A percentile compares a stretch with the other conserved stretches of the same genome.
phyloP scores from a whole-genome alignment of 1,140 invertebrate genomes.

The Stegodyphus mimosarum region DNA sequence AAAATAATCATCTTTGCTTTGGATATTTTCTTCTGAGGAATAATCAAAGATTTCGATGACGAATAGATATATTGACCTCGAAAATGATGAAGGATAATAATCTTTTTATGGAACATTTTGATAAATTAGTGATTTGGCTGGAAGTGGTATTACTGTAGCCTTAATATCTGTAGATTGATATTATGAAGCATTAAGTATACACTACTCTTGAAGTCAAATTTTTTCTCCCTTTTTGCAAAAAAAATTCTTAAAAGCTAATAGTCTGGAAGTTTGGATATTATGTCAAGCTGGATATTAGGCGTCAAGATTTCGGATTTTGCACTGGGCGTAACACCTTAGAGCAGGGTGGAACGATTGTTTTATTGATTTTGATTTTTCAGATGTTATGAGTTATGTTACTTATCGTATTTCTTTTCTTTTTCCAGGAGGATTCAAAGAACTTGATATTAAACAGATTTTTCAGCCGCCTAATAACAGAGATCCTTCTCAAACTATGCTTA shows the following conservation, averaged over 20 bases:
- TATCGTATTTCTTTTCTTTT: background rate
- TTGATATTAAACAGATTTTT: constrained; percentile 15
- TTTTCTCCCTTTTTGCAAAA: no score
- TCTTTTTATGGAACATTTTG: background rate
- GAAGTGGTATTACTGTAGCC: no score
- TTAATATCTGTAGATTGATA: no score
- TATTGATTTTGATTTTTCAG: background rate
- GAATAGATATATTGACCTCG: background rate
- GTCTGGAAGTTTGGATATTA: no score
- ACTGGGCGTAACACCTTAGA: background rate
- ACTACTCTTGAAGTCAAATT: no score
- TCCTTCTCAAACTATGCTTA: background rate
- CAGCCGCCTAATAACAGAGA: constrained; percentile 12
- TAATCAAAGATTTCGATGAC: background rate
- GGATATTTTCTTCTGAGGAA: background rate
- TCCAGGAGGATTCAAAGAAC: constrained; percentile 43
- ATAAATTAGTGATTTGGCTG: background rate
- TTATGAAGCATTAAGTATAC: no score
- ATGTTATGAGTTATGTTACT: background rate
- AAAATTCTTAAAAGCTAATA: no score
- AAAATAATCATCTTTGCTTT: background rate
- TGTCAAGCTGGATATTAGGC: background rate
- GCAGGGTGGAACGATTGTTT: background rate
- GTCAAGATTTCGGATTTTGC: background rate
- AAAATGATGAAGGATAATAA: background rate